Base-by-base conservation (phyloP, 2,888 invertebrate genomes). In the Mesodorylaimus sp. region DNA sequence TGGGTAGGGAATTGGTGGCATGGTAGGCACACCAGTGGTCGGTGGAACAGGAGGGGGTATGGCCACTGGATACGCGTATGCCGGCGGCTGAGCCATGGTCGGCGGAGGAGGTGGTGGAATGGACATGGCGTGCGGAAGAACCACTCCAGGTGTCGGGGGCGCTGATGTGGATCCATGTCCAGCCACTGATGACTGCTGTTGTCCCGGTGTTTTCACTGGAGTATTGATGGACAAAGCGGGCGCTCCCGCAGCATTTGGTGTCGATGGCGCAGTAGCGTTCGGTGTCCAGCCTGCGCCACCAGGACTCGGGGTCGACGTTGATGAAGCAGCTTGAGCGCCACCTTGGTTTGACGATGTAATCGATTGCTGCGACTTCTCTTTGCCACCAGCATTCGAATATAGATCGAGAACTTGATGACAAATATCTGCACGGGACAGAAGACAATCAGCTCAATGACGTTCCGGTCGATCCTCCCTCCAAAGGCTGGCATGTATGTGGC, bases 321-420 rank as follows among this genome's bases (percentile, higher is more conserved):
- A 36, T n/a, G 36, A 10, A 13, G 16, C 36, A 36, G 13, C n/a
- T 36, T 36, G 16, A 10, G 36, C 13, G 16, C 10, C 36, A 36
- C n/a, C 10, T n/a, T 10, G 36, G n/a, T 16, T 36, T 36, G 36
- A 13, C n/a, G 36, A 10, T 16, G 36, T 16, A 36, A 10, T 36
- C n/a, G 42, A 41, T 10, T 24, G 19, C 5, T 24, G 42, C 38
- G 47, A 3, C n/a, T n/a, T n/a, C n/a, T n/a, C n/a, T n/a, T n/a
- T n/a, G n/a, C n/a, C n/a, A n/a, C n/a, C n/a, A n/a, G n/a, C n/a
- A n/a, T n/a, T n/a, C 27, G 63, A 64, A 54, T 69, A 69, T 49
- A 69, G 55, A 54, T 69, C 69, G 48, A 69, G 54, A 25, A 69
- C 67, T 54, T 68, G 68, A 52, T 69, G 69, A 54, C 69, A 69